phyloP scores from a whole-genome alignment of 2,113 vertebrate genomes.

The Triplophysa siluroides region DNA sequence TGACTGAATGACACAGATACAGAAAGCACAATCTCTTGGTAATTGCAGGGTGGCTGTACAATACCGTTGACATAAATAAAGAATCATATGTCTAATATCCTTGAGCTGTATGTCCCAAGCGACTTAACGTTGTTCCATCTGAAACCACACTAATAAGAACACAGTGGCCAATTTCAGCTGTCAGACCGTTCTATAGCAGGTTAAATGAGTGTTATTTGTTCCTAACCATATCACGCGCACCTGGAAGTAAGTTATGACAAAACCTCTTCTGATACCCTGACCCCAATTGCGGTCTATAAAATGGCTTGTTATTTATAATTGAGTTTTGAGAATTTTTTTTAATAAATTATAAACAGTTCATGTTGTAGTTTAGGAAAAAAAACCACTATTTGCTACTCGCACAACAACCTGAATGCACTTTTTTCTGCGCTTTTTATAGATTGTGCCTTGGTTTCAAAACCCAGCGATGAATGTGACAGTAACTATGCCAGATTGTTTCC shows the following conservation, averaged over 20 bases:
- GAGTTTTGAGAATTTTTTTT: not conserved
- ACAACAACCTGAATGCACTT: no score
- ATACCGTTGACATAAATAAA: conserved; percentile 27
- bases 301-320: conserved; percentile 41
- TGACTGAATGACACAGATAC: conserved; percentile 11
- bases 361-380: no score
- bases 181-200: not conserved
- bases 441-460: no score
- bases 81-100: conserved; percentile 18
- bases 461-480: no score
- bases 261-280: conserved; percentile 9
- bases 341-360: not conserved
- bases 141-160: conserved; percentile 22
- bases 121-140: not conserved
- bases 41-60: not conserved
- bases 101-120: conserved; percentile 30
- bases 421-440: no score
- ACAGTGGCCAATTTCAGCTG: not conserved
- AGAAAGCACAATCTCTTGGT: not conserved
- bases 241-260: conserved; percentile 25
- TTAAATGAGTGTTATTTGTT: not conserved
- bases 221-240: conserved; percentile 7
- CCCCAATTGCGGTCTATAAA: conserved; percentile 46
- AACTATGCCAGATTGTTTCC: no score
- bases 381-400: no score